Evolutionary conservation across 1,140 invertebrate species (phyloP).

Genomic region (Diorhabda carinulata): DNA sequence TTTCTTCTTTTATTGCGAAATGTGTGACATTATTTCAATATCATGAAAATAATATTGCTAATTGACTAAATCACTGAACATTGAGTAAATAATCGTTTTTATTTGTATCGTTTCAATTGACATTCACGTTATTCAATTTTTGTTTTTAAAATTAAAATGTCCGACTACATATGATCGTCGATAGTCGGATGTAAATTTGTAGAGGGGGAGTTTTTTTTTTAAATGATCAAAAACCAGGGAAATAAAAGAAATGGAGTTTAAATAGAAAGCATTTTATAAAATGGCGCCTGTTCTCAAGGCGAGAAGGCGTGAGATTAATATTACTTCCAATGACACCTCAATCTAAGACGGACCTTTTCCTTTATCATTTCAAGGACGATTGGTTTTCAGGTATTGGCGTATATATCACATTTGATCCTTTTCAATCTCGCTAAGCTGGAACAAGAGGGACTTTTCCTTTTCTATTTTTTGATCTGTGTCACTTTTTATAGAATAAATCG

Average conservation of each 20-base stretch:
- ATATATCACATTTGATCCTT: slow-evolving; percentile 2
- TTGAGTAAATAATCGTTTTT: too few relatives aligned
- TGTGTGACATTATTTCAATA: too few relatives aligned
- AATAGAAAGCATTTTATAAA: slow-evolving; percentile 3
- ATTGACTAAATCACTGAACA: too few relatives aligned
- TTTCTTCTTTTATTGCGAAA: too few relatives aligned
- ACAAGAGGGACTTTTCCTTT: background rate
- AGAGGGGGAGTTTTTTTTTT: too few relatives aligned
- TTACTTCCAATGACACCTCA: background rate
- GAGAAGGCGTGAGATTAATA: background rate
- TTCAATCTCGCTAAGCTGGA: slow-evolving; percentile 1
- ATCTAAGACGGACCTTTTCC: background rate
- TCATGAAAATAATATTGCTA: too few relatives aligned
- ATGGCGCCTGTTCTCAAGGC: background rate
- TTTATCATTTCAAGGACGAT: slow-evolving; percentile 2
- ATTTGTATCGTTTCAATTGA: too few relatives aligned
- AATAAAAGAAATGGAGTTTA: background rate
- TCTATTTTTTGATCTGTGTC: background rate
- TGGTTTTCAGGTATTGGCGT: background rate
- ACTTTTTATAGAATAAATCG: background rate
- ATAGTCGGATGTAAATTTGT: too few relatives aligned
- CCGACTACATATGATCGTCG: too few relatives aligned
- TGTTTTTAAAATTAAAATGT: too few relatives aligned
- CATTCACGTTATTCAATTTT: too few relatives aligned
- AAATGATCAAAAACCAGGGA: background rate